Base-by-base conservation (phyloP, 2,113 vertebrate species). In the Ceratotherium simum region DNA sequence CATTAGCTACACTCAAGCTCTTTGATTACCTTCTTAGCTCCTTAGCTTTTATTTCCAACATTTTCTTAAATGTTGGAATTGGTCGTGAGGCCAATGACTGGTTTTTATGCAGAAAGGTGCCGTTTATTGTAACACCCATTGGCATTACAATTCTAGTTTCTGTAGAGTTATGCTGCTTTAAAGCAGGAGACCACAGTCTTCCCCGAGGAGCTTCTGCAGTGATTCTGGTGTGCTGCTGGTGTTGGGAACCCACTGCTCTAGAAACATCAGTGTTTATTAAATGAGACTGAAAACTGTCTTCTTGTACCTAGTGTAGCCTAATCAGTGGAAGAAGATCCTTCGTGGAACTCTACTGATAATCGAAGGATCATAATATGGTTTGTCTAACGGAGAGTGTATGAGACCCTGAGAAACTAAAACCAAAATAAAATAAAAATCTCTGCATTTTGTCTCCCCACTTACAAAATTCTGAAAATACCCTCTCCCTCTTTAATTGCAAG, bases 41-140 rank as follows among this genome's bases (percentile, higher is more conserved):
- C 88, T 89, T 54, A 56, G 54, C 21, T 96, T 93, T 80, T 88
- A 76, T 81, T 90, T 83, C 82, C 39, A 51, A 39, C 27, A 12
- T 64, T 72, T 89, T 82, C 31, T 85, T 70, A 75, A 39, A 72
- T 70, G 2, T 25, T 39, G 70, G 23, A 54, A 25, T 36, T 56
- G 21, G 36, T 81, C 48, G 90, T 65, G 70, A 91, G 62, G 20
- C 56, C 31, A 90, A 90, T 60, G 36, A 58, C 9, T 54, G 18
- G 21, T 48, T 83, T 91, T 81, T 42, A 75, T 0, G 6, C 3
- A 60, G 39, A 80, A 36, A 17, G 8, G 4, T 65, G 65, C 9
- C 79, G 62, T 62, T 88, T 54, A 64, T 88, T 96, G 96, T 90
- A 75, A 56, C 14, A 82, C 39, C 62, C 36, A 14, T 51, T 85